Conservation (phyloP, 2,888 invertebrate genomes). For the Silvanus unidentatus region DNA sequence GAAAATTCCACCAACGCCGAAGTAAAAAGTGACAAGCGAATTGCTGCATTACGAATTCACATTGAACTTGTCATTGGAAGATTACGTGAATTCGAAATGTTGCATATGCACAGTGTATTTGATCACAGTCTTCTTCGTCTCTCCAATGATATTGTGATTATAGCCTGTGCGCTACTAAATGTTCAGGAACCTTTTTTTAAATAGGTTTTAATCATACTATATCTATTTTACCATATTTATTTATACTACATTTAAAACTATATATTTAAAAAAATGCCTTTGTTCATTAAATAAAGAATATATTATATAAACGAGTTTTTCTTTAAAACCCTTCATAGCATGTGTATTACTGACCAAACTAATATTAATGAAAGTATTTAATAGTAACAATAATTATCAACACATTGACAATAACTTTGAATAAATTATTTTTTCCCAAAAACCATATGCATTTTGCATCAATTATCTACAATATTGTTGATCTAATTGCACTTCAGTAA, state of each 20-base stretch:
- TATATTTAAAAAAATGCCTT: too few species aligned
- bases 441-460: neutral
- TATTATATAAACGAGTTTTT: neutral
- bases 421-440: neutral
- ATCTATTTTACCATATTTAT: too few species aligned
- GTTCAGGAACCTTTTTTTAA: slow-evolving; percentile 3
- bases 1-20: slow-evolving; percentile 14
- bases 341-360: too few species aligned
- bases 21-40: slow-evolving; percentile 16
- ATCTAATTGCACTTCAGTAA: neutral
- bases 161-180: slow-evolving; percentile 12
- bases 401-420: neutral
- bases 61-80: slow-evolving; percentile 22
- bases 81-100: slow-evolving; percentile 19
- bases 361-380: too few species aligned
- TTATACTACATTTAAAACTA: too few species aligned
- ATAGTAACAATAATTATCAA: too few species aligned
- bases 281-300: too few species aligned
- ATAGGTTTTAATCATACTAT: too few species aligned
- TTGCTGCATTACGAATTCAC: slow-evolving; percentile 22
- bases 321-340: neutral
- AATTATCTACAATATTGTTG: neutral
- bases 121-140: slow-evolving; percentile 14
- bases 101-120: slow-evolving; percentile 15
- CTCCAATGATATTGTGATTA: slow-evolving; percentile 7